phyloP scores from a whole-genome alignment of 1,140 invertebrate species.

The Nixonia krombeini region DNA sequence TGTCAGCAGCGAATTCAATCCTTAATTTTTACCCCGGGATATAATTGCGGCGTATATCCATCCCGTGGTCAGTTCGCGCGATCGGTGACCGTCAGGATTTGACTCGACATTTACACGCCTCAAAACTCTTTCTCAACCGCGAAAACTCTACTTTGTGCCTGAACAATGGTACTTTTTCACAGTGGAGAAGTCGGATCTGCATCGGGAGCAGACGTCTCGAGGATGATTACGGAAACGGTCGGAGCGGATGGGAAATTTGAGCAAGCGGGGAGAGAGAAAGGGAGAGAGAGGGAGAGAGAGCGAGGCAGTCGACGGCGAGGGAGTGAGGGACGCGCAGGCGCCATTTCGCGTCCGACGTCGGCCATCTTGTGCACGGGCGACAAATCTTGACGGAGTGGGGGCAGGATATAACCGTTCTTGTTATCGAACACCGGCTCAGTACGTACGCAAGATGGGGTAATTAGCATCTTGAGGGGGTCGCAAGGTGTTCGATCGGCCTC shows the following conservation, averaged over 20 bases:
- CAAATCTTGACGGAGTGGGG: conserved; percentile 43
- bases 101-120: too few species aligned
- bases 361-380: conserved; percentile 59
- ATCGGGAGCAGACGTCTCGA: conserved; percentile 31
- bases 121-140: too few species aligned
- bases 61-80: too few species aligned
- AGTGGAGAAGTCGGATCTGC: too few species aligned
- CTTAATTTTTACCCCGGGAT: too few species aligned
- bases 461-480: conserved; percentile 25
- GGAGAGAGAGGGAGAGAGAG: conserved; percentile 5
- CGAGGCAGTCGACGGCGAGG: conserved; percentile 9
- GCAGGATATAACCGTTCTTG: conserved; percentile 63
- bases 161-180: too few species aligned
- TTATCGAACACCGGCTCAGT: conserved; percentile 65
- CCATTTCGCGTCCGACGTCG: conserved; percentile 57
- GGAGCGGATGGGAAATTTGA: conserved; percentile 28
- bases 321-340: conserved; percentile 54
- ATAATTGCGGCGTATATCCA: too few species aligned
- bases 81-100: too few species aligned
- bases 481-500: conserved; percentile 26
- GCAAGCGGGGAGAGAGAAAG: conserved; percentile 33
- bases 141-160: too few species aligned
- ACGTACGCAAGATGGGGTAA: conserved; percentile 35
- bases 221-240: conserved; percentile 45
- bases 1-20: too few species aligned